Percentiles rank a stretch among this genome's conserved stretches.
phyloP scores from a whole-genome alignment of 1,140 invertebrate species.

The Drosophila ercepeae region DNA sequence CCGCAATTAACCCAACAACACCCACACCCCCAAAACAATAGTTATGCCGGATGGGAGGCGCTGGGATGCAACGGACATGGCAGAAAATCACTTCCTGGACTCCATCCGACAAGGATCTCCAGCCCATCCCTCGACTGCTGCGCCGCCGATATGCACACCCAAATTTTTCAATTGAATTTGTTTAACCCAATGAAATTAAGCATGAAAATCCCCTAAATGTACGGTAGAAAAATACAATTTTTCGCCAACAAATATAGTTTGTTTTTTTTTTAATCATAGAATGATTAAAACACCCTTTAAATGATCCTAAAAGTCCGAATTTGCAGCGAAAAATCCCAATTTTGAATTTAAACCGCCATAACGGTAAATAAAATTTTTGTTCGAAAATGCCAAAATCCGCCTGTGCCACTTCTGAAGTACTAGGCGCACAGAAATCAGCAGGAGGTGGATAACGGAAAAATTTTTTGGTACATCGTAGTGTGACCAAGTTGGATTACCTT shows the following conservation, averaged over 20 bases:
- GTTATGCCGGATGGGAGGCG: slow-evolving; percentile 14
- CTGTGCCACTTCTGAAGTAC: too few relatives aligned
- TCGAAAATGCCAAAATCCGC: too few relatives aligned
- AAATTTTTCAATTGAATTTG: slow-evolving; percentile 75
- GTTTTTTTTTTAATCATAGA: too few relatives aligned
- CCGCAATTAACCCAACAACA: slow-evolving; percentile 29
- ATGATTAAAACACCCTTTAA: too few relatives aligned
- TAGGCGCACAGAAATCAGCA: too few relatives aligned
- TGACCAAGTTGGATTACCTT: too few relatives aligned
- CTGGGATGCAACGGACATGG: not conserved
- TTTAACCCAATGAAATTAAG: slow-evolving; percentile 46
- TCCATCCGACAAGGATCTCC: slow-evolving; percentile 20
- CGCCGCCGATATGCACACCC: slow-evolving; percentile 50
- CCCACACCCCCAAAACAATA: slow-evolving; percentile 38
- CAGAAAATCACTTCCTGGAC: not conserved
- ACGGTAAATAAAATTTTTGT: too few relatives aligned
- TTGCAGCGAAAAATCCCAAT: too few relatives aligned
- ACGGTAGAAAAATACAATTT: slow-evolving; percentile 69
- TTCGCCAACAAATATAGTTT: slow-evolving; percentile 41
- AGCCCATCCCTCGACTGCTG: slow-evolving; percentile 17
- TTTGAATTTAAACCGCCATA: too few relatives aligned
- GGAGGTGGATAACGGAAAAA: too few relatives aligned
- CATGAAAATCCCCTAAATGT: slow-evolving; percentile 60
- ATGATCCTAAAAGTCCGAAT: too few relatives aligned
- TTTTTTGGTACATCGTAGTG: too few relatives aligned